Conservation (phyloP, 2,888 invertebrate species). For the Macrophya alboannulata region DNA sequence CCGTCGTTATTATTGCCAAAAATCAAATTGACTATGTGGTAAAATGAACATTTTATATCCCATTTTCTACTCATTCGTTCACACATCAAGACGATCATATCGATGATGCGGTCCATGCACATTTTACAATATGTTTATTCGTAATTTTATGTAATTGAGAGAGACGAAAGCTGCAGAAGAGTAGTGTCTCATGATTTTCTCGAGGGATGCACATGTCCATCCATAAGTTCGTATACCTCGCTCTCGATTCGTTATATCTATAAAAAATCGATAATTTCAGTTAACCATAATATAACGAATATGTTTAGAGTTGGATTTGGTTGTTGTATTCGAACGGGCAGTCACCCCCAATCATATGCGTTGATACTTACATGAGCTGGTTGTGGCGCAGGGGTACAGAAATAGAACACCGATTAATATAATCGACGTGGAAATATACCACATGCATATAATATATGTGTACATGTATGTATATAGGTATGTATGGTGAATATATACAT, state of each 20-base stretch:
- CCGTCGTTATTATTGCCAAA: not conserved
- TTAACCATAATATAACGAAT: not conserved
- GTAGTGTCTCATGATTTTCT: not conserved
- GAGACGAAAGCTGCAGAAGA: too few relatives aligned
- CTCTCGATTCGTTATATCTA: too few relatives aligned
- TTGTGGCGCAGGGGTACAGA: not conserved
- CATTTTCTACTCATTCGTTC: too few relatives aligned
- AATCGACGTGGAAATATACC: slow-evolving; percentile 68
- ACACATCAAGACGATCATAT: not conserved
- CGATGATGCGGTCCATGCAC: not conserved
- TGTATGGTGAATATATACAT: not conserved
- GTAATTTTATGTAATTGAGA: too few relatives aligned
- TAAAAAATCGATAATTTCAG: slow-evolving; percentile 1
- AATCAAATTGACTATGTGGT: not conserved
- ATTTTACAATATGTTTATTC: not conserved
- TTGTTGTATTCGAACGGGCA: not conserved
- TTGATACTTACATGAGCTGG: slow-evolving; percentile 10
- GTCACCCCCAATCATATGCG: slow-evolving; percentile 13
- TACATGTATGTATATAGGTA: not conserved
- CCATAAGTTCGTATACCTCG: not conserved
- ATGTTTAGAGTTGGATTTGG: not conserved
- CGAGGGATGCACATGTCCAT: not conserved
- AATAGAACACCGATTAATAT: slow-evolving; percentile 69
- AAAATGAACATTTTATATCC: not conserved
- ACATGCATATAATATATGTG: not conserved